Evolutionary conservation across 1,140 invertebrate genomes (phyloP), one percentile per base, ranked within the genome.

Genomic region (Drosophila pandora): DNA sequence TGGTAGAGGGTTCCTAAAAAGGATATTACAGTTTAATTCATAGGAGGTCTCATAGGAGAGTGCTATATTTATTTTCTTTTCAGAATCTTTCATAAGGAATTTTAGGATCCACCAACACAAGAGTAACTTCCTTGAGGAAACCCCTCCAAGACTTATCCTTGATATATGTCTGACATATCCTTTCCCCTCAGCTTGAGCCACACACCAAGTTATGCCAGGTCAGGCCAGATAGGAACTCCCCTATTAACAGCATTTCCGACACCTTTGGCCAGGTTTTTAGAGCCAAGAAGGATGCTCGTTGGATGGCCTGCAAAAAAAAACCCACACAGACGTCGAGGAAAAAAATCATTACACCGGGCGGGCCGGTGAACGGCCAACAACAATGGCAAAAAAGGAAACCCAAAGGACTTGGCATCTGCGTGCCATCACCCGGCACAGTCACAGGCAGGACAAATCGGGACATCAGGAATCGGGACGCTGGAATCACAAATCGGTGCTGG

Each of bases 311-410:
- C 74, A 73, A 75, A 71, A 69, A 57, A 70, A 71, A 59, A 60
- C 59, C 79, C 73, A 59, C 56, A 52, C 67, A 60, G 50, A 57
- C 61, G 54, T n/a, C 32, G 17, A 56, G 39, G 58, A 56, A 78
- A 53, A 22, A 84, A 85, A 85, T 79, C 81, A 84, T 84, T 84
- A 64, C 81, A 84, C 81, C 81, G 80, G 81, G 83, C 57, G 54
- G 53, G 21, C 61, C 61, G 67, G 50, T 57, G 79, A 64, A 49
- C 67, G 73, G 59, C 17, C 41, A 67, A 56, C 59, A 79, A 84
- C 79, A 83, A 83, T 75, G 57, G 54, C 21, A 30, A 28, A 39
- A 60, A 60, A 57, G 79, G 71, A 83, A 84, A 76, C 61, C 65
- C 72, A 84, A 79, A 68, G 55, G 68, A 71, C 13, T 43, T 68